phyloP scores from a whole-genome alignment of 2,888 invertebrate species.

The Tuberolachnus salignus region DNA sequence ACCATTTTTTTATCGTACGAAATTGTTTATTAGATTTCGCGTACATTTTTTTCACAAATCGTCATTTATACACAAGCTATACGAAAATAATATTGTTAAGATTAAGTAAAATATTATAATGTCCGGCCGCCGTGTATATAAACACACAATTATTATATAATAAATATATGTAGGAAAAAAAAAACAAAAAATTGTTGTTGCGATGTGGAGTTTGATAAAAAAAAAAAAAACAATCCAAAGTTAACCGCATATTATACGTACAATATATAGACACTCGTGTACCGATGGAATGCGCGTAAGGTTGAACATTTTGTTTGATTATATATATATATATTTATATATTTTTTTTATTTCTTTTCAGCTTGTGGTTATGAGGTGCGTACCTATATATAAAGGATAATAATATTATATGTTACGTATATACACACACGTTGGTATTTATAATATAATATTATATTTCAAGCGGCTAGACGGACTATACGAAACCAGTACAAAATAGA shows the following conservation, averaged over 20 bases:
- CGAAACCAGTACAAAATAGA: conserved; percentile 50
- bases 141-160: too few species aligned
- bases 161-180: too few species aligned
- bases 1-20: too few species aligned
- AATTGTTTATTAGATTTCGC: too few species aligned
- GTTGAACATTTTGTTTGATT: conserved; percentile 40
- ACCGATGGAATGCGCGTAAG: conserved; percentile 34
- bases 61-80: too few species aligned
- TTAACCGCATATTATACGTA: conserved; percentile 41
- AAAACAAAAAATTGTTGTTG: too few species aligned
- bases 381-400: too few species aligned
- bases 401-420: too few species aligned
- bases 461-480: conserved; percentile 32
- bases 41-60: too few species aligned
- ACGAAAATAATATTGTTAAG: too few species aligned
- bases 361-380: conserved; percentile 37
- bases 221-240: conserved; percentile 34
- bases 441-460: conserved; percentile 3
- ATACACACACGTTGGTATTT: conserved; percentile 38
- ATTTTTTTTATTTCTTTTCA: conserved; percentile 36
- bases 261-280: too few species aligned
- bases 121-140: neutral
- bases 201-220: conserved; percentile 12
- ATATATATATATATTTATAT: too few species aligned
- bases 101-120: neutral